Evolutionary conservation across 1,140 invertebrate genomes (phyloP), one percentile per base, ranked within the genome.

Genomic region (Hestina assimilis): DNA sequence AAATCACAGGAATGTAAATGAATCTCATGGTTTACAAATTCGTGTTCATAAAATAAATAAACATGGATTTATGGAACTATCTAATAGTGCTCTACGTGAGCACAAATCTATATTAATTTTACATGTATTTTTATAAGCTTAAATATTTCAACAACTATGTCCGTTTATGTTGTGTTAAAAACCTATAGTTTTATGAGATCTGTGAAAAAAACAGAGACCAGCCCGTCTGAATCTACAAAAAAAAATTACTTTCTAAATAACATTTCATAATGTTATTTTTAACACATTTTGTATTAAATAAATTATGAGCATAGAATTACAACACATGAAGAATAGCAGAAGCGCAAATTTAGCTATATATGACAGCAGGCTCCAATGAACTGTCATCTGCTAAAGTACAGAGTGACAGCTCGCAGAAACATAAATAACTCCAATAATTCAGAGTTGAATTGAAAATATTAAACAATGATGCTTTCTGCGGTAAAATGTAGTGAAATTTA

Each of bases 1-100:
- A 56, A 38, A 45, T 42, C 21, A 31, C 17, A 57, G 54, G 54
- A 57, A 57, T 57, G 54, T 57, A 45, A 57, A 31, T n/a, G n/a
- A 48, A 57, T 48, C 8, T 26, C 21, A 38, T 26, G 33, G 8
- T 38, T 38, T 38, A 38, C 33, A 38, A 38, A n/a, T 15, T 33
- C 31, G 8, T 19, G 9, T 17, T 38, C 5, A 19, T 7, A 35
- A 38, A 38, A 38, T 38, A 38, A 38, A 38, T 19, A 9, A 38
- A 38, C 14, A 14, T 3, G 19, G 15, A 6, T 19, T 5, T 38
- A 38, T 38, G 8, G 1, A 38, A 3, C 3, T 9, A 17, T 17
- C 6, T n/a, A 38, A n/a, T n/a, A 38, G 33, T 38, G 33, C 33
- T 38, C 11, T n/a, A 17, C n/a, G n/a, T 19, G 33, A 38, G 19